Evolutionary conservation across 2,113 vertebrate genomes (phyloP).

Genomic region (Cromileptes altivelis): DNA sequence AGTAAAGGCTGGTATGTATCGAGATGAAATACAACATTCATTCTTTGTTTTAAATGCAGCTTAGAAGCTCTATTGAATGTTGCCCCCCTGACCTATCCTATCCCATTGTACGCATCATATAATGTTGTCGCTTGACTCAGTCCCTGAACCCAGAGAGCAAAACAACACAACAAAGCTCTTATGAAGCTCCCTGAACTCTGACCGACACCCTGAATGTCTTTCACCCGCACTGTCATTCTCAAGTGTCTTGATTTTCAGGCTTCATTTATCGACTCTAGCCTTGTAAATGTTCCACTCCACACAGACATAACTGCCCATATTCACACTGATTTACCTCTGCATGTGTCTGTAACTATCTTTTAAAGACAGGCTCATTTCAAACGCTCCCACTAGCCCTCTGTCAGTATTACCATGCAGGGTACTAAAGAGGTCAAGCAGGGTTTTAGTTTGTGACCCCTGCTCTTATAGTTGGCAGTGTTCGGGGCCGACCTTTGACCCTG

Average conservation of each 20-base stretch:
- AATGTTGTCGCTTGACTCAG: constrained; percentile 4
- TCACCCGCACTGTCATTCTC: constrained; percentile 19
- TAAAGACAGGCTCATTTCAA: constrained; percentile 50
- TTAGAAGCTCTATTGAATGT: not conserved
- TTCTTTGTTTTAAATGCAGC: not conserved
- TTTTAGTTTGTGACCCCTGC: constrained; percentile 55
- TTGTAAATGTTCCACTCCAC: constrained; percentile 34
- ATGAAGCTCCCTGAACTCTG: constrained; percentile 51
- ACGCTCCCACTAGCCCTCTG: not conserved
- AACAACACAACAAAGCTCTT: constrained; percentile 32
- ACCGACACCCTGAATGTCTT: constrained; percentile 17
- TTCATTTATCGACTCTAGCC: constrained; percentile 45
- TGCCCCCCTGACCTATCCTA: not conserved
- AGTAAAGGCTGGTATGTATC: not conserved
- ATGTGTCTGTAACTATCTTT: constrained; percentile 33
- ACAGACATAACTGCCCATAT: constrained; percentile 33
- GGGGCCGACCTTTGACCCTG: constrained; percentile 57
- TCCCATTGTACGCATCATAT: not conserved
- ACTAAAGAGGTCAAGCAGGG: constrained; percentile 55
- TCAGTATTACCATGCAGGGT: constrained; percentile 30
- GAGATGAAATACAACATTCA: not conserved
- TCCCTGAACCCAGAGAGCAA: constrained; percentile 57
- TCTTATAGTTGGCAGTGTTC: constrained; percentile 37
- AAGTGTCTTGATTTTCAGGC: constrained; percentile 40
- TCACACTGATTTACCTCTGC: constrained; percentile 47